Evolutionary conservation across 2,797 vertebrate species (phyloP), one percentile per base, ranked within the genome.

Genomic region (Adrianichthys oophorus): DNA sequence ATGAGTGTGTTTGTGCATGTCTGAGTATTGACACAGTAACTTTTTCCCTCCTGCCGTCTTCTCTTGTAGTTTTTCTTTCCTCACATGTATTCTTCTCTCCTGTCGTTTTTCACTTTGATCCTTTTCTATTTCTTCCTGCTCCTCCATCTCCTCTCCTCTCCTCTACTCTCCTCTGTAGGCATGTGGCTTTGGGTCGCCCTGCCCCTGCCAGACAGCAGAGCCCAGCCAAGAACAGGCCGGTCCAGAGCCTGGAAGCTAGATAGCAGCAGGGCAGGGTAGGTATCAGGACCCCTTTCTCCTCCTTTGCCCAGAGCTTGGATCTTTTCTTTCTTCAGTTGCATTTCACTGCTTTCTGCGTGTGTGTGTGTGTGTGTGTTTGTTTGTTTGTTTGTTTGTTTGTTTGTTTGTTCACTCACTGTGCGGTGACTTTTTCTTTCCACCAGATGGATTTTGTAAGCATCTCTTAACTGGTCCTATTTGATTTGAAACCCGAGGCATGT

Each of bases 221-320:
- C 93, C 95, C 89, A 91, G 92, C 93, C 94, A 93, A 89, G 96
- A 95, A 89, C 93, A 93, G 92, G 92, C 94, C 95, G 95, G 94
- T 94, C 95, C 96, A 87, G 94, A 98, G 95, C 94, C 96, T 93
- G 95, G 95, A 93, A 99, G 97, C 96, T 99, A 99, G 95, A 98
- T 94, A 96, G 95, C 93, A 80, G 70, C 93, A 94, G 95, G 94
- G 95, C 93, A 92, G 92, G 97, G 97, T 98, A 98, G 95, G 97
- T 98, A 95, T 93, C 89, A 84, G 81, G 88, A 83, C 90, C 90
- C 90, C 70, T 62, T 64, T 83, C 82, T 80, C 67, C 73, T 76
- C 79, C 74, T 82, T 60, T 18, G 92, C 91, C 86, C 89, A 61
- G 59, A 56, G 15, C 59, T 63, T 58, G 16, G 59, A 73, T 68